Evolutionary conservation across 2,113 vertebrate species (phyloP), one percentile per base, ranked within the genome.

Genomic region (Fregetta grallaria): DNA sequence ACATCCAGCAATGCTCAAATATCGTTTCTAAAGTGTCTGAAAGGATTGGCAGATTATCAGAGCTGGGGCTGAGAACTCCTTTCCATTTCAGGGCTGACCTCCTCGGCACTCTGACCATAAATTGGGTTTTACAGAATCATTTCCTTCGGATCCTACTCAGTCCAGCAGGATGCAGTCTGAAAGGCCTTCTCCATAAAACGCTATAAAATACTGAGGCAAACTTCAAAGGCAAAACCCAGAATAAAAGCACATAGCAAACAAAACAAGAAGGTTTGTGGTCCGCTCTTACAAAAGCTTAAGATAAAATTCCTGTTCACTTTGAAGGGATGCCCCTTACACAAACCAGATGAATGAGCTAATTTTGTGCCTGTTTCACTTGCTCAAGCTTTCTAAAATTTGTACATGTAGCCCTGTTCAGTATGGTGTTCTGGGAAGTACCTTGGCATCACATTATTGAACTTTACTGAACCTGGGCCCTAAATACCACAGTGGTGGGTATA

Each of bases 41-140:
- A 78, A 40, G 50, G 42, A 72, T 44, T 20, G 82, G 40, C 55
- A 63, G 65, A 29, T 91, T 86, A 44, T 56, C 56, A 89, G 68
- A 85, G 19, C 32, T 50, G 42, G 29, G 45, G 7, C 47, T 87
- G 47, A 72, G 77, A 75, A 36, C 30, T 56, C 49, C 30, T 61
- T 77, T 49, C 53, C 36, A 1, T 67, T 52, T 94, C 44, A 68
- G 30, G 44, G 30, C 40, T 71, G 68, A 89, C 47, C 38, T 83
- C 21, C 49, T 74, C 2, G 0, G 27, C 10, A 6, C 22, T 83
- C 50, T 0, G 0, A 56, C 58, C 3, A 1, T 68, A 72, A 94
- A 32, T 1, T 68, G 29, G 16, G 30, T 58, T 86, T 92, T 87
- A 59, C 15, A 42, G 49, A 73, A 62, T 17, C 3, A 26, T 91